phyloP scores from a whole-genome alignment of 2,113 vertebrate genomes.

The Xyliphius kryptos region DNA sequence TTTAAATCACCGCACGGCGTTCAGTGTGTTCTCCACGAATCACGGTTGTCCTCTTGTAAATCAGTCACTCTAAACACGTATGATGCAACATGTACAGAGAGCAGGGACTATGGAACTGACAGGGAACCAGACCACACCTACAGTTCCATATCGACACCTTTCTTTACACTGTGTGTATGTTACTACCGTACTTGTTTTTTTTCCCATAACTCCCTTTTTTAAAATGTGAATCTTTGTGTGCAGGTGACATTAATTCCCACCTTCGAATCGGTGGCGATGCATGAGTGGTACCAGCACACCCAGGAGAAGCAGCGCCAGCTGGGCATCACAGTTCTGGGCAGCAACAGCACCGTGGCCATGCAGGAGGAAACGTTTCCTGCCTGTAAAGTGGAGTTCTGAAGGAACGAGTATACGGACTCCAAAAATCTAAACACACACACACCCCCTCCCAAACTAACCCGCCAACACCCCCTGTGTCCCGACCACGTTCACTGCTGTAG shows the following conservation, averaged over 20 bases:
- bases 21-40: too few relatives aligned
- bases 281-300: constrained; percentile 86
- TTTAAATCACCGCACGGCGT: too few relatives aligned
- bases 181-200: too few relatives aligned
- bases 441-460: too few relatives aligned
- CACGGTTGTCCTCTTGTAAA: too few relatives aligned
- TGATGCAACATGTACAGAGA: too few relatives aligned
- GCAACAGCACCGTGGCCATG: constrained; percentile 91
- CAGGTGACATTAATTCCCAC: constrained; percentile 91
- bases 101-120: too few relatives aligned
- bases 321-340: constrained; percentile 80
- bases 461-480: too few relatives aligned
- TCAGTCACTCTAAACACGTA: too few relatives aligned
- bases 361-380: constrained; percentile 91
- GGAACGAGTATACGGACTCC: background rate
- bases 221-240: background rate
- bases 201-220: background rate
- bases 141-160: background rate
- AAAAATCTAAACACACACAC: background rate
- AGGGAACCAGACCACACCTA: too few relatives aligned
- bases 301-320: constrained; percentile 72
- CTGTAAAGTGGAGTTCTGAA: constrained; percentile 91
- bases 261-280: constrained; percentile 80
- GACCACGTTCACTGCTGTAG: too few relatives aligned
- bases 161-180: too few relatives aligned